Base-by-base conservation (phyloP, 2,113 vertebrate genomes). In the Numida meleagris region DNA sequence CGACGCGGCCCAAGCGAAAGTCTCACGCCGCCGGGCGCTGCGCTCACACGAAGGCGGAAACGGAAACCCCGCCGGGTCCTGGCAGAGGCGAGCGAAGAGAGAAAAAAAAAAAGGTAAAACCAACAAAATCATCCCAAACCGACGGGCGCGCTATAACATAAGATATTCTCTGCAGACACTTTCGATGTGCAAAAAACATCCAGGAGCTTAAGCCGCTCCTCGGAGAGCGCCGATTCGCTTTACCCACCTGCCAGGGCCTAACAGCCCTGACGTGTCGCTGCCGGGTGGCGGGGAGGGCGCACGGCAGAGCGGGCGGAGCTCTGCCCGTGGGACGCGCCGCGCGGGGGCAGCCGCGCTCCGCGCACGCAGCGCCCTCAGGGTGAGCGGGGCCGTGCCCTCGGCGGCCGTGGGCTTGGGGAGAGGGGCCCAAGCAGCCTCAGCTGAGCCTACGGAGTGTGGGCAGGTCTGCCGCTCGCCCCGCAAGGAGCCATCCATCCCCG, bases 141-240 rank as follows among this genome's bases (percentile, higher is more conserved):
- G 11, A 3, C 0, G 0, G 3, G 2, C 2, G 2, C 8, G 0
- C 0, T 0, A 0, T 0, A 74, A 8, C 0, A 0, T 34, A 0
- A 6, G 0, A 6, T 0, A 0, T 6, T 0, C 8, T 2, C 3
- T 0, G 2, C 0, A 5, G 1, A 2, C 1, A 1, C 29, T 36
- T 63, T 29, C 13, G 0, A 2, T 29, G 4, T 4, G 2, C 2
- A 14, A 67, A 71, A n/a, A n/a, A 1, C 0, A 1, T 2, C 3
- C 9, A 4, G 4, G 40, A 67, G 25, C 0, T 0, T 9, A 0
- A 1, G 1, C 1, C 3, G 0, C 2, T 1, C 0, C 1, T 14
- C 1, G 2, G 3, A 3, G 2, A 0, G 0, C 13, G 0, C 2
- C 2, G 3, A 1, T 0, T 0, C 0, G 0, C 1, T 0, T 57